Conservation (phyloP, 53 echinoderm and acorn worm species). For the Zoroaster sp. region DNA sequence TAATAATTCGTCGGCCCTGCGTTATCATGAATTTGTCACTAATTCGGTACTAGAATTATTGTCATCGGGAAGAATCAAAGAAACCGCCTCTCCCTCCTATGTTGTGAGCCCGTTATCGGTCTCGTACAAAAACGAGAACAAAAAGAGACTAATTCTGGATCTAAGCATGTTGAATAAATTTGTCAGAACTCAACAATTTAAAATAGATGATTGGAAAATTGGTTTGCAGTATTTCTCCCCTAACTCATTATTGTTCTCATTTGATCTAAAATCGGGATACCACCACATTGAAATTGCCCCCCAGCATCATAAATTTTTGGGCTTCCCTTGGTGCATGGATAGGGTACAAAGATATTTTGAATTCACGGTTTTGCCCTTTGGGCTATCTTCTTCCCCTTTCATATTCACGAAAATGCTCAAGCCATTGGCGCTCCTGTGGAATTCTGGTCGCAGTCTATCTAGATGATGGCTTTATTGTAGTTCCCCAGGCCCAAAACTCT, state of each 20-base stretch:
- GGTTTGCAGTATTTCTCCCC: not conserved
- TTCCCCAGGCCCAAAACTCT: not conserved
- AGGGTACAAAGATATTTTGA: not conserved
- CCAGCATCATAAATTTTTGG: not conserved
- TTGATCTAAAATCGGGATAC: not conserved
- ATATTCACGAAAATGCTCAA: constrained; percentile 24
- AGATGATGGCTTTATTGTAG: constrained; percentile 6
- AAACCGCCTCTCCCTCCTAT: not conserved
- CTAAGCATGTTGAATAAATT: not conserved
- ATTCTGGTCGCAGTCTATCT: constrained; percentile 6
- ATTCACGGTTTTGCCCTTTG: not conserved
- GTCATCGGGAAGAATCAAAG: not conserved
- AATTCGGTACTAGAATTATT: not conserved
- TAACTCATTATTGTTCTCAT: not conserved
- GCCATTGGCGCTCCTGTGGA: constrained; percentile 31
- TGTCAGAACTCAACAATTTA: not conserved
- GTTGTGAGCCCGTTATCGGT: not conserved
- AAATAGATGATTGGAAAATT: constrained; percentile 4
- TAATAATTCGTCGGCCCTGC: not conserved
- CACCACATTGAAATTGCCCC: not conserved
- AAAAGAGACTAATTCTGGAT: not conserved
- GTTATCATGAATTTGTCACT: not conserved
- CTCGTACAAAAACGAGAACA: not conserved
- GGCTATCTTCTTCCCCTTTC: constrained; percentile 2
- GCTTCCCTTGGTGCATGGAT: not conserved